Evolutionary conservation across 2,888 invertebrate species (phyloP).

Genomic region (Philereme vetulata): DNA sequence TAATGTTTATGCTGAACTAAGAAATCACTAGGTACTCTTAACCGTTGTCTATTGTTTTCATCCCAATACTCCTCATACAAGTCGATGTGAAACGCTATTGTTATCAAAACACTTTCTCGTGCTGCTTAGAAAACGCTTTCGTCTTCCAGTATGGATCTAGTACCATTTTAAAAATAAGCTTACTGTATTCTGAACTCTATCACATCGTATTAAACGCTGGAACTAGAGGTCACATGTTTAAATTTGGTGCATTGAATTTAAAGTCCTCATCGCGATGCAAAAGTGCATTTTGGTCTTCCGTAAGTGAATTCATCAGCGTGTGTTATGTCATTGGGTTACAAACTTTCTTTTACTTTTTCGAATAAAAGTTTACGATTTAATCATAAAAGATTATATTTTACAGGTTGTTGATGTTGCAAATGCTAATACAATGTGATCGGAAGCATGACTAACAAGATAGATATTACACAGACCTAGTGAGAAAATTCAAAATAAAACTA

Average conservation of each 20-base stretch:
- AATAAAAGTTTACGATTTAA: no score
- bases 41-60: conserved; percentile 23
- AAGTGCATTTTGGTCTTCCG: conserved; percentile 10
- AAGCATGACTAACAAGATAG: no score
- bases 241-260: conserved; percentile 13
- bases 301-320: conserved; percentile 12
- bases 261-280: conserved; percentile 8
- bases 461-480: no score
- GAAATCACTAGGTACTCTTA: not conserved
- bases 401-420: no score
- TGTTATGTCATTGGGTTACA: conserved; percentile 1
- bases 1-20: conserved; percentile 4
- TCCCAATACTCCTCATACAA: conserved; percentile 16
- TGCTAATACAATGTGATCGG: no score
- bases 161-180: not conserved
- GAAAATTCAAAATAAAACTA: no score
- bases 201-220: not conserved
- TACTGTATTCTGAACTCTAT: conserved; percentile 12
- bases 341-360: conserved; percentile 2
- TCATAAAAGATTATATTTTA: no score
- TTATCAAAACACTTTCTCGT: conserved; percentile 40
- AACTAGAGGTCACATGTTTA: conserved; percentile 1
- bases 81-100: conserved; percentile 39
- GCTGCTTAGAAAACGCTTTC: conserved; percentile 39
- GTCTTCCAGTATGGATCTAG: conserved; percentile 37